phyloP scores from a whole-genome alignment of 2,888 invertebrate genomes.

The Dioctria linearis region DNA sequence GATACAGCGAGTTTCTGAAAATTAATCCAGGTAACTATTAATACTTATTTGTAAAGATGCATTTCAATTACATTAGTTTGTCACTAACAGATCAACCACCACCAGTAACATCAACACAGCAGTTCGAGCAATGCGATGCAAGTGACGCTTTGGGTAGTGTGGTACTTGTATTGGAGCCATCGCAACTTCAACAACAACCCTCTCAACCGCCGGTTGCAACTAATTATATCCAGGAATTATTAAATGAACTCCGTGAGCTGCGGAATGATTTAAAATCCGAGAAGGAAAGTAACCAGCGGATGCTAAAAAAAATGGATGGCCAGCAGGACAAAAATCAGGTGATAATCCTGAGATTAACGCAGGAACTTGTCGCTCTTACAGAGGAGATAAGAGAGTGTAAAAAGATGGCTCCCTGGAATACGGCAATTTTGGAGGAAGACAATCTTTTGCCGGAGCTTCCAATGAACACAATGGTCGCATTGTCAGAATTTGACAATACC shows the following conservation, averaged over 20 bases:
- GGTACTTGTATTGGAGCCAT: neutral
- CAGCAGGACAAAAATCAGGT: neutral
- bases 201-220: neutral
- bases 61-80: neutral
- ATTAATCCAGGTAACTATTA: neutral
- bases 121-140: neutral
- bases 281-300: neutral
- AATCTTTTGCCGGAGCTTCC: slow-evolving; percentile 3
- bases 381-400: slow-evolving; percentile 6
- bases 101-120: slow-evolving; percentile 1
- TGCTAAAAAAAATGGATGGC: neutral
- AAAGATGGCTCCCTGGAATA: neutral
- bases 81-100: neutral
- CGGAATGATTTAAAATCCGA: too few species aligned
- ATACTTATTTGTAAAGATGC: neutral
- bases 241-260: neutral
- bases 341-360: neutral
- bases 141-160: neutral
- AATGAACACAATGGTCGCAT: neutral
- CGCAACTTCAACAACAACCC: neutral
- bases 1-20: neutral
- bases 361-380: neutral
- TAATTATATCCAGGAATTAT: neutral
- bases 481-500: neutral
- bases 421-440: neutral